These are phyloP conservation scores for Cyphotilapia sp. DNA, from an alignment of 2,113 vertebrate species.

Conservation along the genomic window DNA sequence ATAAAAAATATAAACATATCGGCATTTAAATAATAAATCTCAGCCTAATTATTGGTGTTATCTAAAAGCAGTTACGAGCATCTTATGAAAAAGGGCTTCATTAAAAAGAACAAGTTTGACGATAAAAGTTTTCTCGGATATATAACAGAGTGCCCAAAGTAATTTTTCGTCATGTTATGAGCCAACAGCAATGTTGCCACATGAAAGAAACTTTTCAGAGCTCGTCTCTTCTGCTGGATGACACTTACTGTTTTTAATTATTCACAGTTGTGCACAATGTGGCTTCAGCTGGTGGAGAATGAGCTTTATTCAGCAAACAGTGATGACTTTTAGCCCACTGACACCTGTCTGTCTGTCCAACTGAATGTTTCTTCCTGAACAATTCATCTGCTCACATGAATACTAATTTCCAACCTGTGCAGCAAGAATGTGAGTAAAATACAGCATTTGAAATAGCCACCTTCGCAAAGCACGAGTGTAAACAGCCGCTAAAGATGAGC, in stretches of 20 bases:
- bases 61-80: background rate
- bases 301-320: background rate
- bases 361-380: background rate
- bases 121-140: background rate
- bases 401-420: background rate
- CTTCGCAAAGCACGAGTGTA: background rate
- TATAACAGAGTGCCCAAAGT: background rate
- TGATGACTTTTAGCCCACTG: background rate
- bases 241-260: background rate
- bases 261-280: background rate
- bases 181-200: too few species aligned
- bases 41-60: background rate
- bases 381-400: background rate
- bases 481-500: background rate
- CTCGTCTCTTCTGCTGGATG: background rate
- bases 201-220: background rate
- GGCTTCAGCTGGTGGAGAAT: background rate
- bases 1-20: fast-evolving
- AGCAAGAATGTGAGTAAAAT: background rate
- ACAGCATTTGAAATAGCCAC: background rate
- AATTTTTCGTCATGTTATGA: background rate
- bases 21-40: background rate
- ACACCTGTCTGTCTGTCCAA: background rate
- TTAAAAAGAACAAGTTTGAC: background rate
- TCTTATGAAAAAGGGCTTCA: background rate